phyloP scores from a whole-genome alignment of 2,888 invertebrate genomes.

The Nephrotoma guestfalica region DNA sequence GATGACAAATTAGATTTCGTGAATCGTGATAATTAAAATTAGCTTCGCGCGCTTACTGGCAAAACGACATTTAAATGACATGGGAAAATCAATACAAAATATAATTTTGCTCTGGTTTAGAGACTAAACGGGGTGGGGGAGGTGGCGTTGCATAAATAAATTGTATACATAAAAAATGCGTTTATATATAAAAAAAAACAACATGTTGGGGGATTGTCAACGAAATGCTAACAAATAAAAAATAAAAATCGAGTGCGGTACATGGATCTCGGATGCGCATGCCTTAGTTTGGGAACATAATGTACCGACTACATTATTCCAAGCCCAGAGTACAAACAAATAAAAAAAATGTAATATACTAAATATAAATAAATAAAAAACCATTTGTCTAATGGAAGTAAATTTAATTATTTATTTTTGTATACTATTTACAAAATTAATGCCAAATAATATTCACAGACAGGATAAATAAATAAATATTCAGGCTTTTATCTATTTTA shows the following conservation, averaged over 20 bases:
- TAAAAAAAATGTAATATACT: background rate
- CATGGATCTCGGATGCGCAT: background rate
- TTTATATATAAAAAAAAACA: background rate
- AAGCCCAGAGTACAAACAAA: background rate
- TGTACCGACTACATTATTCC: background rate
- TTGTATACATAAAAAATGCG: background rate
- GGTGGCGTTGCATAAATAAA: background rate
- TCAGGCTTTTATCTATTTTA: background rate
- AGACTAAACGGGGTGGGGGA: background rate
- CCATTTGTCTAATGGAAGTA: background rate
- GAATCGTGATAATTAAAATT: background rate
- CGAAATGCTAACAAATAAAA: background rate
- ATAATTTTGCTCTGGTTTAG: background rate
- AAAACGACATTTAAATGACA: background rate
- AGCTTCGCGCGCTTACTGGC: background rate
- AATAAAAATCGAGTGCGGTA: background rate
- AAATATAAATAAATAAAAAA: background rate
- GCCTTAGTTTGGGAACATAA: background rate
- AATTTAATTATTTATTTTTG: background rate
- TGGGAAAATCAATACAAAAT: background rate
- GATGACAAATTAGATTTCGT: background rate
- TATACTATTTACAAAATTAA: background rate
- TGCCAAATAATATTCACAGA: background rate
- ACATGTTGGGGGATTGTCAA: background rate
- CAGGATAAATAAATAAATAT: background rate